These are phyloP conservation scores for Vesta saturnalis DNA, from an alignment of 2,888 invertebrate species.

Conservation along the genomic window DNA sequence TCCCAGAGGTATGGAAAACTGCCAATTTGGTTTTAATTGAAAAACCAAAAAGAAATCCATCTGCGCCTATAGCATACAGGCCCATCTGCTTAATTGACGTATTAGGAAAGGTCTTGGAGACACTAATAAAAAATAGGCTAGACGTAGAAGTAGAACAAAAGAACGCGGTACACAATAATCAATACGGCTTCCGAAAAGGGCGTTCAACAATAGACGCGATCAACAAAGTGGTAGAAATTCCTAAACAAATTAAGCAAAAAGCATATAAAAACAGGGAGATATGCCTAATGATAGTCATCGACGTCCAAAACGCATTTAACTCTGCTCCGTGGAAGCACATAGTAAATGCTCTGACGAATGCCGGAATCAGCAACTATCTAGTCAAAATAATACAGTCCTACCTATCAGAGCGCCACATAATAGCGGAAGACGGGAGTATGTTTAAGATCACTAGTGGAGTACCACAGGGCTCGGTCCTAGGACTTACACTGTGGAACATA, in stretches of 20 bases:
- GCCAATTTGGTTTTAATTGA: not conserved
- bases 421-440: not conserved
- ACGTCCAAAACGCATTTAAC: not conserved
- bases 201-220: not conserved
- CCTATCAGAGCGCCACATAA: not conserved
- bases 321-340: not conserved
- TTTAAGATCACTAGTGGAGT: no score
- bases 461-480: constrained; percentile 18
- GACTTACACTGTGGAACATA: constrained; percentile 15
- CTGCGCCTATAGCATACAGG: not conserved
- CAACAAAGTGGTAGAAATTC: not conserved
- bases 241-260: no score
- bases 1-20: no score
- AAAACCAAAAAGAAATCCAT: not conserved
- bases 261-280: not conserved
- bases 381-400: not conserved
- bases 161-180: not conserved
- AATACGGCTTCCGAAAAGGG: constrained; percentile 3
- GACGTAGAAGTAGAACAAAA: not conserved
- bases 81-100: not conserved
- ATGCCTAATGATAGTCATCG: not conserved
- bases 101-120: not conserved
- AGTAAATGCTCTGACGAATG: not conserved
- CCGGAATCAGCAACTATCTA: not conserved
- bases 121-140: not conserved